Percentiles rank a stretch among this genome's conserved stretches.
Conservation (phyloP, 2,113 vertebrate genomes). For the Alethe castanea region DNA sequence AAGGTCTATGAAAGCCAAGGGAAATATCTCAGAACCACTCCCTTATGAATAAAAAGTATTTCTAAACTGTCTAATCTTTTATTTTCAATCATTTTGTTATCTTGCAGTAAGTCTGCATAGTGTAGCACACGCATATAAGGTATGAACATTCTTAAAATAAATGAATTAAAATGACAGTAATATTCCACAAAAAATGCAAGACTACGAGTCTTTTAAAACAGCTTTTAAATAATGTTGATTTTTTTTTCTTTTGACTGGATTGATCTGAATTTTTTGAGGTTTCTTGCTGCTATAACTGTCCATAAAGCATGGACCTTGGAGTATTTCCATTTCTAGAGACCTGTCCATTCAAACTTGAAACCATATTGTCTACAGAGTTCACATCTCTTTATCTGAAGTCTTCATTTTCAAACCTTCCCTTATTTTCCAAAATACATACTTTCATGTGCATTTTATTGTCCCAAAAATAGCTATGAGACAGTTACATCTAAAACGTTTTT, state of each 20-base stretch:
- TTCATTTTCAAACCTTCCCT: background rate
- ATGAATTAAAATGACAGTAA: background rate
- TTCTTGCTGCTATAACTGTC: background rate
- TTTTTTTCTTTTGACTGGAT: background rate
- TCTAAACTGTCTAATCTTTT: background rate
- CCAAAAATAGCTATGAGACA: background rate
- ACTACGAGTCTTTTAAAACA: background rate
- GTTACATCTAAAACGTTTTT: background rate
- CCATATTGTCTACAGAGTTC: background rate
- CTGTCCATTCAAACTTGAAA: background rate
- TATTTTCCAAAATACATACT: background rate
- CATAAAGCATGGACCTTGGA: background rate
- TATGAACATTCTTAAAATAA: background rate
- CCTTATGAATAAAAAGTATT: background rate
- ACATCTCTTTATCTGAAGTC: background rate
- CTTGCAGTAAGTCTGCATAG: background rate
- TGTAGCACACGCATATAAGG: background rate
- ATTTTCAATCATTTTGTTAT: background rate
- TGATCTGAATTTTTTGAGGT: background rate
- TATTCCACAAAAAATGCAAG: background rate
- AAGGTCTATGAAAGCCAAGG: background rate
- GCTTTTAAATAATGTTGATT: fast-evolving
- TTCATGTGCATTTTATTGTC: background rate
- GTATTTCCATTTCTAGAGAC: background rate
- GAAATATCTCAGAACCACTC: background rate